Conservation (phyloP, 2,113 vertebrate genomes). For the Boleophthalmus pectinirostris region DNA sequence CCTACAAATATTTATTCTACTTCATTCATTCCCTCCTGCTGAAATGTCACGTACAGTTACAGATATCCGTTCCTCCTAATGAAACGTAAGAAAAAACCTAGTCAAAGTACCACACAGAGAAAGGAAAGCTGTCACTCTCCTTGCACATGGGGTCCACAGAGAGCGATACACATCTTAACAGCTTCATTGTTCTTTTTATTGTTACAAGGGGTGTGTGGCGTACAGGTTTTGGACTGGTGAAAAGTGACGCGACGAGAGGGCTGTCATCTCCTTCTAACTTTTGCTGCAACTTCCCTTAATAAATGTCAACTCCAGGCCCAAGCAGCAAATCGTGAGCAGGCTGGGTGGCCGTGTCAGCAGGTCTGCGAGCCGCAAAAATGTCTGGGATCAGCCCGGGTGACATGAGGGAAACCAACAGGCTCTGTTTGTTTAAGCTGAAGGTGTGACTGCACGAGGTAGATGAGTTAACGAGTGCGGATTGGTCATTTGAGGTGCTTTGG, state of each 20-base stretch:
- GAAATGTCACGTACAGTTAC: constrained; percentile 21
- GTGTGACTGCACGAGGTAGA: constrained; percentile 12
- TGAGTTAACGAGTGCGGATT: not conserved
- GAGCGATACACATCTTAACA: constrained; percentile 53
- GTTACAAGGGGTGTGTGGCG: constrained; percentile 49
- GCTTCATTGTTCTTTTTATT: constrained; percentile 69
- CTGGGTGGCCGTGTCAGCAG: constrained; percentile 50
- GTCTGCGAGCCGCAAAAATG: constrained; percentile 46
- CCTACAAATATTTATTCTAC: constrained; percentile 55
- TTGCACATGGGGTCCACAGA: constrained; percentile 40
- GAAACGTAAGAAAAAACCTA: constrained; percentile 14
- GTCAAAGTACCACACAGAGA: constrained; percentile 30
- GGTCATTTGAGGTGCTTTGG: not conserved
- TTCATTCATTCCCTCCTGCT: constrained; percentile 31
- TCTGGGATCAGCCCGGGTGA: constrained; percentile 60
- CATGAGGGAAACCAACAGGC: constrained; percentile 51
- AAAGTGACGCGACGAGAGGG: constrained; percentile 60
- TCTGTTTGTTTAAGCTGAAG: constrained; percentile 61
- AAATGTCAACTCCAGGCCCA: constrained; percentile 66
- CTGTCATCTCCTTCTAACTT: constrained; percentile 64
- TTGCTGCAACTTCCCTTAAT: constrained; percentile 64
- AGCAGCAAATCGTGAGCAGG: constrained; percentile 52
- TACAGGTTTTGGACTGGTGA: constrained; percentile 42
- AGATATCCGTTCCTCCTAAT: constrained; percentile 3
- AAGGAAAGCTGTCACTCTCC: constrained; percentile 53